Evolutionary conservation across 2,888 invertebrate genomes (phyloP), one percentile per base, ranked within the genome.

Genomic region (Mallateleia sp.): DNA sequence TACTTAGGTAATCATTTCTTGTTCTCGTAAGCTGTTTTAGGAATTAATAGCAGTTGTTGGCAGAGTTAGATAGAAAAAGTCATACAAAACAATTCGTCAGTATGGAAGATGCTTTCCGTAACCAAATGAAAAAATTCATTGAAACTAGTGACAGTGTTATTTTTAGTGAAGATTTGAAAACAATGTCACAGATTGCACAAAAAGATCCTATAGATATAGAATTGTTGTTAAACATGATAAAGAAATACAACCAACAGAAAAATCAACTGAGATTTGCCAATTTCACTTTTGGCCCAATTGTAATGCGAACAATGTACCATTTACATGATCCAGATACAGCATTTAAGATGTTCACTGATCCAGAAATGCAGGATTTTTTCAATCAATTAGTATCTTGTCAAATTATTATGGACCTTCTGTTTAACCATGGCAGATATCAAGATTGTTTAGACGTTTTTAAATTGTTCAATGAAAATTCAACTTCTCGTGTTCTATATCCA

Each of bases 121-220:
- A 93, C 0, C 97, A 98, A 95, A 98, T 98, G 97, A 94, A 91
- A 14, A 96, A 97, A 71, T 97, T 96, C 93, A 95, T 96, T 0
- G 90, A 94, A 3, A 95, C 96, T 18, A 94, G 96, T 0, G 94
- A 95, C 0, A 96, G 96, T 89, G 96, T 98, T 96, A 96, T 98
- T 88, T 98, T 98, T 92, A 98, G 98, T 7, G 98, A 98, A 95
- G 98, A 98, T 95, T 95, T 98, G 14, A 98, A 98, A 94, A 97
- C 97, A 93, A 97, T 98, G 96, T 93, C 97, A 5, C 97, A 98
- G 92, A 94, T 98, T 71, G 96, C 96, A 2, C 96, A 97, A 83
- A 96, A 96, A 32, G 95, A 95, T 38, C 93, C 95, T 3, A 94
- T 95, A 11, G 98, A 98, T 93, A 89, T 97, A 15, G 95, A 96